Evolutionary conservation across 2,113 vertebrate species (phyloP).

Genomic region (Cheirogaleus medius): DNA sequence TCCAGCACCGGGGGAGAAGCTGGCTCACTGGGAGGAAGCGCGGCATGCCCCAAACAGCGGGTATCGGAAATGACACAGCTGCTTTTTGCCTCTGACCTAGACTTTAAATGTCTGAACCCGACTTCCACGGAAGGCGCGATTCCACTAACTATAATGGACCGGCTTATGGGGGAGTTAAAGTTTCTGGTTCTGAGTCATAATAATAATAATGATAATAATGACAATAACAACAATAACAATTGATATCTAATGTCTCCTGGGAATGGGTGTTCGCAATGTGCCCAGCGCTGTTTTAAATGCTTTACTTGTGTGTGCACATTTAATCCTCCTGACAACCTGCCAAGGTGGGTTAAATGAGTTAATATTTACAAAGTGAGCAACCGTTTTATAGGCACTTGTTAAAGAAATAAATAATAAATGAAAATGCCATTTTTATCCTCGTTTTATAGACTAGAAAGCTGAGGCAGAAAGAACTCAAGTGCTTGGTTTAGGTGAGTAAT

Average conservation of each 20-base stretch:
- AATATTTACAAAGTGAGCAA: neutral
- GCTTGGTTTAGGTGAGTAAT: neutral
- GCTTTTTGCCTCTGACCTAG: neutral
- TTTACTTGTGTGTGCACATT: neutral
- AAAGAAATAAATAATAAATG: neutral
- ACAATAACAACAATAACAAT: neutral
- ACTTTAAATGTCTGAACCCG: neutral
- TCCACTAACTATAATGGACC: neutral
- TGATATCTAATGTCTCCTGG: neutral
- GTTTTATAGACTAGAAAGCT: neutral
- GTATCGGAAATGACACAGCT: rapidly evolving
- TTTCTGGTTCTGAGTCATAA: neutral
- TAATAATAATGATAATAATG: neutral
- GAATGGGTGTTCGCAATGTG: neutral
- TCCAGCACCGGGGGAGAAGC: neutral
- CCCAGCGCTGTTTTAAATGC: neutral
- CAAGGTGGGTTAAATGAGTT: neutral
- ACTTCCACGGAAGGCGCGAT: neutral
- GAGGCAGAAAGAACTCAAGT: neutral
- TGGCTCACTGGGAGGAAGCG: neutral
- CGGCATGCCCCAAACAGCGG: neutral
- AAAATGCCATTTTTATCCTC: neutral
- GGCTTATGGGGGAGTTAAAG: neutral
- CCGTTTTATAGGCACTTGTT: neutral
- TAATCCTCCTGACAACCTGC: neutral